Conservation (phyloP, 2,113 vertebrate genomes). For the Lycaon pictus region DNA sequence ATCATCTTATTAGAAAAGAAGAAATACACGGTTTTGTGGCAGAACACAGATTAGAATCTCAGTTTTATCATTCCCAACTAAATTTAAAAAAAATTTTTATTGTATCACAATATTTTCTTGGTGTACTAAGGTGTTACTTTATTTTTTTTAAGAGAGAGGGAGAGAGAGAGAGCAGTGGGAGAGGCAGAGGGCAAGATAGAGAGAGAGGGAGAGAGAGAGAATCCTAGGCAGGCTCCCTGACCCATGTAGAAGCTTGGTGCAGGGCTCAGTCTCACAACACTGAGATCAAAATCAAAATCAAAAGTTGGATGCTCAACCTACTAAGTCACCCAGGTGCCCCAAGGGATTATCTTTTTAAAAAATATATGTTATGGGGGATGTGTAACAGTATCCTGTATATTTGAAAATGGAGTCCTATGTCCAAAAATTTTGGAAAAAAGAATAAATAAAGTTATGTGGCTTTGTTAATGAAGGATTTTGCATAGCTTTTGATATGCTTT, state of each 20-base stretch:
- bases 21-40: background rate
- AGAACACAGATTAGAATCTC: background rate
- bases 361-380: background rate
- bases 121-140: background rate
- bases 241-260: background rate
- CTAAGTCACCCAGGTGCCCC: background rate
- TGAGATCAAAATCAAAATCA: background rate
- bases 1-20: background rate
- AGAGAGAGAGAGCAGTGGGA: background rate
- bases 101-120: background rate
- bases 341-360: background rate
- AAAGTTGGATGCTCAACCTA: background rate
- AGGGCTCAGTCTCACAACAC: background rate
- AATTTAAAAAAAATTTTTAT: background rate
- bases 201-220: background rate
- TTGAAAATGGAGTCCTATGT: background rate
- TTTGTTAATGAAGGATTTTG: background rate
- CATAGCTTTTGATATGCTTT: background rate
- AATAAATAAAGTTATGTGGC: background rate
- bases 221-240: background rate
- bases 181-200: background rate
- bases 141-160: background rate
- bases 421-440: background rate
- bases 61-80: background rate
- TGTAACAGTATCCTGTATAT: background rate